A percentile compares a stretch with the other conserved stretches of the same genome.
These are phyloP conservation scores for Carpatolechia fugitivella DNA, from an alignment of 2,888 invertebrate genomes.

Conservation along the genomic window DNA sequence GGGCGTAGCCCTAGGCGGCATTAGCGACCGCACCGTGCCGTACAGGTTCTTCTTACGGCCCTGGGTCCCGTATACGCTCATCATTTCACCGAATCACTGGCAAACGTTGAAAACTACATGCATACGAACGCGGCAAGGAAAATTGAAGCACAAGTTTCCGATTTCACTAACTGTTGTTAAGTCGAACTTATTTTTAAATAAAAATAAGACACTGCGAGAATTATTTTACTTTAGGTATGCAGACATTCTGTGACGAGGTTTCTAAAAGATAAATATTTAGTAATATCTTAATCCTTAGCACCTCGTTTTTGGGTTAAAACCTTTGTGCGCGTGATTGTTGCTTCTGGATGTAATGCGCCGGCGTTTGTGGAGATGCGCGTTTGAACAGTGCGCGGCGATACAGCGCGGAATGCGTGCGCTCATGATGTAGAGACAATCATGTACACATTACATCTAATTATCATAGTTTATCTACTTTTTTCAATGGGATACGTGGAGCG, in stretches of 20 bases:
- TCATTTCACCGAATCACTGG: conserved; percentile 42
- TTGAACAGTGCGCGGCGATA: neutral
- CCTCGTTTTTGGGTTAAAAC: conserved; percentile 32
- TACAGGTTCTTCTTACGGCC: conserved; percentile 59
- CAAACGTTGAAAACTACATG: conserved; percentile 33
- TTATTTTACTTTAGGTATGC: conserved; percentile 19
- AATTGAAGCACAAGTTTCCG: conserved; percentile 26
- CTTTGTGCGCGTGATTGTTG: conserved; percentile 30
- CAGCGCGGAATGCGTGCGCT: conserved; percentile 46
- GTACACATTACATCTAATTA: conserved; percentile 68
- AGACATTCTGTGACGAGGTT: conserved; percentile 33
- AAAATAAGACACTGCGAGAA: conserved; percentile 61
- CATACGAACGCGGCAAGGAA: conserved; percentile 34
- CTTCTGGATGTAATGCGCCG: conserved; percentile 34
- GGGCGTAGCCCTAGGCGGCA: conserved; percentile 51
- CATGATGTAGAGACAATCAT: conserved; percentile 48
- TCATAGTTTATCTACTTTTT: conserved; percentile 75
- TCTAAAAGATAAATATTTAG: conserved; percentile 63
- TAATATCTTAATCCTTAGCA: conserved; percentile 66
- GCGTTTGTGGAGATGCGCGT: neutral
- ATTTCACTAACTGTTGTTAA: conserved; percentile 23
- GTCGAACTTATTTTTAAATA: conserved; percentile 62
- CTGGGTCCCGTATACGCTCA: conserved; percentile 59
- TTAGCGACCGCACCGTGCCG: conserved; percentile 68
- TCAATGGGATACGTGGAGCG: conserved; percentile 71